These are phyloP conservation scores for Chamaetylas fuelleborni DNA, from an alignment of 2,113 vertebrate genomes.

Conservation along the genomic window DNA sequence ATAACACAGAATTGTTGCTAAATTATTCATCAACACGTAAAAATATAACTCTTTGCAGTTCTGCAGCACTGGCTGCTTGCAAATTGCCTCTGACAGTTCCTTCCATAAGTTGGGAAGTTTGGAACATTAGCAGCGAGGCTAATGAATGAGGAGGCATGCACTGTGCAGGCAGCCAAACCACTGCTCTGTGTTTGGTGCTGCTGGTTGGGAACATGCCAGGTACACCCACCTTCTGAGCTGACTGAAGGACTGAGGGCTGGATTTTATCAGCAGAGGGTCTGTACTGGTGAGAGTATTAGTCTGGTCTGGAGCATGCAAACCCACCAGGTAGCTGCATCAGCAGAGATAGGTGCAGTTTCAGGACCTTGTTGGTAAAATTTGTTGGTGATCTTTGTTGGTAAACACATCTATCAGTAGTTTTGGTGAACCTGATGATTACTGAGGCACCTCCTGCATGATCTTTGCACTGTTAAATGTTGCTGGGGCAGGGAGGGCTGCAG, in stretches of 20 bases:
- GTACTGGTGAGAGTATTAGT: fast-evolving
- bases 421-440: neutral
- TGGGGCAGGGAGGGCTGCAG: neutral
- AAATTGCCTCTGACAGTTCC: slow-evolving; percentile 3
- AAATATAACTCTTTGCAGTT: slow-evolving; percentile 19
- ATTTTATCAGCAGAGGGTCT: neutral
- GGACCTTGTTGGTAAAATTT: neutral
- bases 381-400: no score
- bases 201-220: neutral
- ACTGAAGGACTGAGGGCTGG: neutral
- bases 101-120: neutral
- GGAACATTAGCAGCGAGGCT: neutral
- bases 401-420: neutral
- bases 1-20: slow-evolving; percentile 8
- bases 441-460: fast-evolving
- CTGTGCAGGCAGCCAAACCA: neutral
- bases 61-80: neutral
- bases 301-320: neutral
- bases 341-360: neutral
- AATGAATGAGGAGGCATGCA: neutral
- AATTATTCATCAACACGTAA: slow-evolving; percentile 45
- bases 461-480: neutral
- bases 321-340: neutral
- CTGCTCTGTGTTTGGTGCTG: neutral
- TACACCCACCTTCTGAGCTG: neutral